Base-by-base conservation (phyloP, 2,113 vertebrate genomes). In the Harpagus bidentatus region DNA sequence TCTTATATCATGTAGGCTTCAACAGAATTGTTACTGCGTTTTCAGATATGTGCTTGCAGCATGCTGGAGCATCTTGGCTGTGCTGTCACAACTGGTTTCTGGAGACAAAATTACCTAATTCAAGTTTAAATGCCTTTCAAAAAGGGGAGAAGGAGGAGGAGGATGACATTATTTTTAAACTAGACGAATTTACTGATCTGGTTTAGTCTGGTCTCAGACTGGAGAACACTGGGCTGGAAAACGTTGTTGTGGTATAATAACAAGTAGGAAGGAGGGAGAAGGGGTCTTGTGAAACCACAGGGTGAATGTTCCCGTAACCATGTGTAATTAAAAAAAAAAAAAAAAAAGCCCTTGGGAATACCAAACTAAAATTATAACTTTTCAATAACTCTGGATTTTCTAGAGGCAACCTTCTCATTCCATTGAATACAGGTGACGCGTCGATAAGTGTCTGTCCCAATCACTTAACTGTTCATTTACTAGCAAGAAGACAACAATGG, bases 401-500 rank as follows among this genome's bases (percentile, higher is more conserved):
- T 43, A 21, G 40, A 45, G 31, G 31, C 25, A 11, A 36, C 42
- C 28, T 74, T 21, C 56, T 40, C 14, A 9, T 82, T 62, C 82
- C 1, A 0, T 25, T 65, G 19, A 11, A 0, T 36, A 29, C 13
- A 4, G 3, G 45, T 70, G 47, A 38, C 1, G 0, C 10, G 34
- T 52, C 15, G 22, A 0, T 32, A n/a, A 45, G 16, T 48, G 50
- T 62, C 36, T 70, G 12, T 74, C n/a, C 77, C 22, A 12, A 1
- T 25, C 13, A 14, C n/a, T 21, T 25, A 8, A 38, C 13, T 8
- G 8, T 34, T 67, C 52, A 7, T 28, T 67, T 58, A 13, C 31
- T 32, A 7, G 61, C 8, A 40, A 36, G 56, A 56, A n/a, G 31
- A 16, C 18, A 22, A 0, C 8, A 12, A 11, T 4, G 16, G n/a